Percentiles rank a stretch among this genome's conserved stretches.
Conservation (phyloP, 2,888 invertebrate genomes). For the Dermolepida albohirtum region DNA sequence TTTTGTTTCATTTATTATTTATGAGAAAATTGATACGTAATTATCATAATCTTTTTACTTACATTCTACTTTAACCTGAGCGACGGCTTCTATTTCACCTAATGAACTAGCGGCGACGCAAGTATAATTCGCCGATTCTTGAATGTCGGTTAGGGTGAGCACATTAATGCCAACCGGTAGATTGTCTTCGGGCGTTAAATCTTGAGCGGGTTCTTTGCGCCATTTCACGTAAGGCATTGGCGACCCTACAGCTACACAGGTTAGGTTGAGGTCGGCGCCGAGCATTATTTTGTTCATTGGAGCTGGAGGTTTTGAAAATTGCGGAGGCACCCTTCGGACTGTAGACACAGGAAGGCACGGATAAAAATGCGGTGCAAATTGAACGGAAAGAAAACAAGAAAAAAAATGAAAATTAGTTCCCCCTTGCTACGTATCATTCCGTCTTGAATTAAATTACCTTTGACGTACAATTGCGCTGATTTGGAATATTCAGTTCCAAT, state of each 20-base stretch:
- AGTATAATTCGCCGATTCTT: slow-evolving; percentile 95
- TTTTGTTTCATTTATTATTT: no score
- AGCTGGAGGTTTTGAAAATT: slow-evolving; percentile 93
- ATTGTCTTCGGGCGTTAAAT: slow-evolving; percentile 90
- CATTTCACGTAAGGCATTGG: slow-evolving; percentile 98
- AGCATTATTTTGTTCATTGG: slow-evolving; percentile 89
- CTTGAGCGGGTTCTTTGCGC: slow-evolving; percentile 84
- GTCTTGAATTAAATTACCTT: slow-evolving; percentile 73
- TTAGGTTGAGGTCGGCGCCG: slow-evolving; percentile 90
- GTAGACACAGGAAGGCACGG: background rate
- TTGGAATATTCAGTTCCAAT: slow-evolving; percentile 95
- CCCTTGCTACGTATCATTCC: slow-evolving; percentile 31
- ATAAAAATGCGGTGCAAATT: slow-evolving; percentile 17
- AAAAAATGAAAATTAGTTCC: slow-evolving; percentile 40
- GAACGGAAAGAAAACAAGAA: slow-evolving; percentile 34
- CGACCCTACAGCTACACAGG: slow-evolving; percentile 97
- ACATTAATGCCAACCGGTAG: slow-evolving; percentile 89
- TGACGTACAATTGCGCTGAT: slow-evolving; percentile 90
- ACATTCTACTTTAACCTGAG: slow-evolving; percentile 97
- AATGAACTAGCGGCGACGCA: slow-evolving; percentile 96
- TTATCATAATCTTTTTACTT: slow-evolving; percentile 62
- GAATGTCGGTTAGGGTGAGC: slow-evolving; percentile 85
- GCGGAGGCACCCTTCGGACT: slow-evolving; percentile 95
- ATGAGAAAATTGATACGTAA: background rate
- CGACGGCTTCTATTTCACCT: slow-evolving; percentile 89